Evolutionary conservation across 2,888 invertebrate species (phyloP).

Genomic region (Chloroclystis v-ata): DNA sequence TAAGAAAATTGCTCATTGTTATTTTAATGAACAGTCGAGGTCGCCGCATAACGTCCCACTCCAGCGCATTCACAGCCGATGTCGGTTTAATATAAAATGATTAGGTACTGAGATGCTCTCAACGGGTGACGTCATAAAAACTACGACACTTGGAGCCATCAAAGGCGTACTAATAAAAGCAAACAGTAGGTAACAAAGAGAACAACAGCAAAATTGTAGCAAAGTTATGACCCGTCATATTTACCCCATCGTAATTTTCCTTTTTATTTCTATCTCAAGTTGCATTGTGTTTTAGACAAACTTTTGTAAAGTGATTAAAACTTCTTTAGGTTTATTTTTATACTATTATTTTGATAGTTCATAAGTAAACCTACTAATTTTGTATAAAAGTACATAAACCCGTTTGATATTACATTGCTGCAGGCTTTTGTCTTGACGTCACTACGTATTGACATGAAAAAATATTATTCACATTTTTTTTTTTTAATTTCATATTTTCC

Average conservation of each 20-base stretch:
- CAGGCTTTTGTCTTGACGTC: too few species aligned
- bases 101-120: conserved; percentile 46
- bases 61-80: conserved; percentile 22
- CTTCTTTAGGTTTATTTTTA: too few species aligned
- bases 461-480: too few species aligned
- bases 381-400: too few species aligned
- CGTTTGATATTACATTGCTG: too few species aligned
- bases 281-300: conserved; percentile 12
- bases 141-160: conserved; percentile 57
- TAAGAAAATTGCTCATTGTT: conserved; percentile 3
- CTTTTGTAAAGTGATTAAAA: background rate
- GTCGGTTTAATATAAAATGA: conserved; percentile 48
- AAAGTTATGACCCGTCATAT: conserved; percentile 35
- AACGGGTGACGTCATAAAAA: conserved; percentile 52
- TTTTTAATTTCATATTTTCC: too few species aligned
- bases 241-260: conserved; percentile 34
- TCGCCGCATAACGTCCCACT: conserved; percentile 15
- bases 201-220: conserved; percentile 51
- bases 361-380: too few species aligned
- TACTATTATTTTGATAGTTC: too few species aligned
- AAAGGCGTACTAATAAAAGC: conserved; percentile 63
- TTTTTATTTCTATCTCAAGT: conserved; percentile 24
- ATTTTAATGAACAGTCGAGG: conserved; percentile 4
- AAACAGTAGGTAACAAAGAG: conserved; percentile 47
- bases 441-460: too few species aligned